phyloP scores from a whole-genome alignment of 2,888 invertebrate species.

The Scrobipalpa atriplicella region DNA sequence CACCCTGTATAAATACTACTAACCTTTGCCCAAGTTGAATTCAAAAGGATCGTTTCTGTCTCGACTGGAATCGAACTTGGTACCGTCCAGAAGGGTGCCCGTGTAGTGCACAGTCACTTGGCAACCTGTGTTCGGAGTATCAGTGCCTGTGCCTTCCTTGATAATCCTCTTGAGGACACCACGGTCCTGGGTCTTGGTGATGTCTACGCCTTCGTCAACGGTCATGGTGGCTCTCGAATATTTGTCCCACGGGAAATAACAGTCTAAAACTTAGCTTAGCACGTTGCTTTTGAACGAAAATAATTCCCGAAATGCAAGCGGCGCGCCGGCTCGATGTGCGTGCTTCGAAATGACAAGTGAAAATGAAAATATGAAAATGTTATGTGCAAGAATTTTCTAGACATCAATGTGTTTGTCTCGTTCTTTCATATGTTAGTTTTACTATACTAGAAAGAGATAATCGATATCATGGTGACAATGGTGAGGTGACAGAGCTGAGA shows the following conservation, averaged over 20 bases:
- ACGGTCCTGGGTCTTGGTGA: constrained; percentile 81
- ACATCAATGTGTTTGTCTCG: not conserved
- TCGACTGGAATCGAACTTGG: constrained; percentile 95
- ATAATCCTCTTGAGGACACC: constrained; percentile 91
- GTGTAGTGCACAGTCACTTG: constrained; percentile 92
- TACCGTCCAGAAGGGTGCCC: constrained; percentile 93
- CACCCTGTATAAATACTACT: constrained; percentile 31
- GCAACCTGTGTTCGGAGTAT: constrained; percentile 87
- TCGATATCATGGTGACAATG: not conserved
- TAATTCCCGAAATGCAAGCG: not conserved
- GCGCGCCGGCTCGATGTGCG: constrained; percentile 11
- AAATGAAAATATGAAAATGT: constrained; percentile 3
- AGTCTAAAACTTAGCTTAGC: not conserved
- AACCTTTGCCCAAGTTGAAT: constrained; percentile 94
- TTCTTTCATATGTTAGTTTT: not conserved
- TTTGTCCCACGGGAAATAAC: not conserved
- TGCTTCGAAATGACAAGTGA: constrained; percentile 20
- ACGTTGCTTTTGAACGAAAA: constrained; percentile 4
- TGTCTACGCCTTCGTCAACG: constrained; percentile 73
- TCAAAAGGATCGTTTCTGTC: constrained; percentile 92
- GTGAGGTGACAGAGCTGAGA: too few species aligned
- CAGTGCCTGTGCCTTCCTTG: constrained; percentile 89
- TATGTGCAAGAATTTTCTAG: constrained; percentile 1
- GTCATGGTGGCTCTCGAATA: constrained; percentile 55
- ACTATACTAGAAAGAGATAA: not conserved